Base-by-base conservation (phyloP, 2,797 vertebrate species). In the Limosa lapponica region DNA sequence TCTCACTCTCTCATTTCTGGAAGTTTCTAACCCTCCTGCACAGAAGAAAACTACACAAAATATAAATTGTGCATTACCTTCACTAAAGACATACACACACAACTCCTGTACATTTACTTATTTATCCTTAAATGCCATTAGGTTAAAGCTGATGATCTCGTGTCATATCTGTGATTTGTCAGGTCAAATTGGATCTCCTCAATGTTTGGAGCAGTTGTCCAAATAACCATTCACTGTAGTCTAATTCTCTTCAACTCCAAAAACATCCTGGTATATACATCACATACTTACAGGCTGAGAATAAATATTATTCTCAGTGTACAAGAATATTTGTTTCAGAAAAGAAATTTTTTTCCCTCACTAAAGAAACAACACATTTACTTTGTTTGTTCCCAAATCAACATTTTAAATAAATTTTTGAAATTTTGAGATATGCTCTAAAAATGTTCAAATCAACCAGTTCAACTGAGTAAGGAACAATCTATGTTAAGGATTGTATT, bases 191-290 rank as follows among this genome's bases (percentile, higher is more conserved):
- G 17, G 7, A 32, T 32, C 5, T 65, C 17, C 27, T 82, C 22
- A 65, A 5, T 16, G 3, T 65, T 59, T 36, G 16, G 32, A 61
- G 6, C 1, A 1, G 25, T 37, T 0, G 1, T 41, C 37, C 15
- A 32, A 36, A 41, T 44, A 80, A 74, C 8, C 25, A 36, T 5
- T 73, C 55, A 36, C 14, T 65, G 10, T n/a, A 44, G n/a, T 55
- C 25, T 83, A 23, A 66, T 54, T 55, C 25, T 49, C 20, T 64
- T 70, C 36, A 57, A 17, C 13, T 87, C 41, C 16, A 59, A 49
- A 82, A 83, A 6, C 15, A 77, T 59, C 15, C 16, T n/a, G 8
- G 43, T 74, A 49, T 22, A 23, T 49, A 37, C 6, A 3, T 23
- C 39, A 44, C 3, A 49, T 79, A 28, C 18, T 44, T 43, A 64